Evolutionary conservation across 2,113 vertebrate genomes (phyloP), one percentile per base, ranked within the genome.

Genomic region (Calyptommatus sinebrachiatus): DNA sequence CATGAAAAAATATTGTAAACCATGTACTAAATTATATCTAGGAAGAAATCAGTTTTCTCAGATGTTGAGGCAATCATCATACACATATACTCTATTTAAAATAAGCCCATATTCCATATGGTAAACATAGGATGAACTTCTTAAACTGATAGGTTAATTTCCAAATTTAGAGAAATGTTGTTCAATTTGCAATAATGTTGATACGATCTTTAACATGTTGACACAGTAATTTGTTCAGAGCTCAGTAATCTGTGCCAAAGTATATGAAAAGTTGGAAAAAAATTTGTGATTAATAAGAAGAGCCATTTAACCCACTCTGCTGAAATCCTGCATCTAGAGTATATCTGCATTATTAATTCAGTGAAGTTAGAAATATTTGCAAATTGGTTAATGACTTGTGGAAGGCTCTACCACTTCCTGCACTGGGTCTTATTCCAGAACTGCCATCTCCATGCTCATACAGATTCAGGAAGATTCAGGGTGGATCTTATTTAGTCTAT

Each of bases 101-200:
- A 79, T 46, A 66, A 50, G 22, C 66, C 41, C 78, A 66, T 73
- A 70, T 29, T 79, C 21, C 70, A 79, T 73, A 72, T 22, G 14
- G 22, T 72, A 79, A 72, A 79, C 22, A 46, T 35, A 57, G 35
- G 46, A 24, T 29, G 61, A 60, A 73, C 46, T 21, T 65, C 57
- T 80, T 73, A 80, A 67, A 24, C 46, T 66, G 29, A 70, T 73
- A 28, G 48, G 61, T 67, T 73, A 72, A 80, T 66, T 46, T 68
- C 29, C 35, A 73, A 35, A 62, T 80, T 79, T 63, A 79, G 46
- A 22, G 71, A 80, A 80, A 26, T 73, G 16, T 61, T 41, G 63
- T 80, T 74, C 60, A 74, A 73, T 20, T 31, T 48, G 60, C 28
- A 9, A 28, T n/a, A 4, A 46, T 71, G 20, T 29, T 24, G 63